Evolutionary conservation across 2,888 invertebrate species (phyloP).

Genomic region (Criorhina ranunculi): DNA sequence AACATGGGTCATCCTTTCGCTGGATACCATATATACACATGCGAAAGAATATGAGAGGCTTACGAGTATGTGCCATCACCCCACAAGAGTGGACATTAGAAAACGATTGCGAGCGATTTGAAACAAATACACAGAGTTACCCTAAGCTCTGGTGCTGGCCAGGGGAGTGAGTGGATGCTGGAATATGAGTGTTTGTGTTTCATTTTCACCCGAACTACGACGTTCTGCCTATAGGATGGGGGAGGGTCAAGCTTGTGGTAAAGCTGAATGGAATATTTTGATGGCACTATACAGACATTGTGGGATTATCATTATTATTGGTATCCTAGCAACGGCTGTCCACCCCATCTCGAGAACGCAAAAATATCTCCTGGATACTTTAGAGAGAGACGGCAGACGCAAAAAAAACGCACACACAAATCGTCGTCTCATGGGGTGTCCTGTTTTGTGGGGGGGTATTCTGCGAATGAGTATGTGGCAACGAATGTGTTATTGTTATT

Average conservation of each 20-base stretch:
- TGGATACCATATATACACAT: constrained; percentile 27
- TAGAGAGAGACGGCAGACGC: constrained; percentile 50
- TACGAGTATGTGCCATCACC: constrained; percentile 16
- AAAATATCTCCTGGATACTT: constrained; percentile 40
- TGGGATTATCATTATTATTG: constrained; percentile 76
- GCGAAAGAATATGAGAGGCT: constrained; percentile 27
- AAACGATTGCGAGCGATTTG: constrained; percentile 75
- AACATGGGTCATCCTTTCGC: constrained; percentile 69
- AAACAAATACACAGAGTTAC: constrained; percentile 66
- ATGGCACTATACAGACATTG: constrained; percentile 72
- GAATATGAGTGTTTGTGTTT: constrained; percentile 72
- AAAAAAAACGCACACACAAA: constrained; percentile 66
- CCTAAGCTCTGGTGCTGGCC: neutral
- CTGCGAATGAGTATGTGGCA: constrained; percentile 65
- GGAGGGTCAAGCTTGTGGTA: constrained; percentile 67
- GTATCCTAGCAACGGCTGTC: constrained; percentile 71
- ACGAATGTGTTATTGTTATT: constrained; percentile 76
- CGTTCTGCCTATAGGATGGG: constrained; percentile 8
- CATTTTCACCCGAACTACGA: constrained; percentile 58
- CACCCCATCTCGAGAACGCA: constrained; percentile 34
- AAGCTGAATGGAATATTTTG: constrained; percentile 72
- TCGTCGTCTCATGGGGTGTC: constrained; percentile 69
- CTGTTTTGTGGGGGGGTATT: constrained; percentile 23
- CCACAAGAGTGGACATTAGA: constrained; percentile 67
- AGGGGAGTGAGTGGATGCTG: constrained; percentile 2